phyloP scores from a whole-genome alignment of 2,888 invertebrate species.

The Oscheius myriophilus region DNA sequence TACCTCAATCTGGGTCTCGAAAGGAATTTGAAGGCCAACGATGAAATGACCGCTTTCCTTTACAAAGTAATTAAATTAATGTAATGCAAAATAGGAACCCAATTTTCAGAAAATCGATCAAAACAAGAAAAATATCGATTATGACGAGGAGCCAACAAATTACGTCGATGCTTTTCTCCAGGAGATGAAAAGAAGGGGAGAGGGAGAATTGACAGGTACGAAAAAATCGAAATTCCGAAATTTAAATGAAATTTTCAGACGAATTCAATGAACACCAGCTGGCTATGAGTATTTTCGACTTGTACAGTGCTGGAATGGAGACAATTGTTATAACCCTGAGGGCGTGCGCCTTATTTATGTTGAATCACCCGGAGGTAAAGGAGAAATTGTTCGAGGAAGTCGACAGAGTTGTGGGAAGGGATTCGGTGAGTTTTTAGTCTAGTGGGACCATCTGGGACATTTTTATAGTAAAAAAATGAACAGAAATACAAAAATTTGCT shows the following conservation, averaged over 20 bases:
- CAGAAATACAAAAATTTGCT: too few relatives aligned
- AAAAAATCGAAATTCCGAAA: not conserved
- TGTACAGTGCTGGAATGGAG: conserved; percentile 52
- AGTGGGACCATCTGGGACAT: too few relatives aligned
- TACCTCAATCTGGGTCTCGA: conserved; percentile 40
- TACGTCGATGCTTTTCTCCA: conserved; percentile 50
- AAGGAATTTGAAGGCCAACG: conserved; percentile 40
- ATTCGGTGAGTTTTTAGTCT: conserved; percentile 38
- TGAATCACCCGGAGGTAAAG: conserved; percentile 46
- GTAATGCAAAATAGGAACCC: not conserved
- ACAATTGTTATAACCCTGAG: conserved; percentile 50
- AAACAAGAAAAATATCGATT: conserved; percentile 47
- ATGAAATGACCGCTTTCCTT: conserved; percentile 39
- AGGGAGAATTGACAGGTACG: conserved; percentile 31
- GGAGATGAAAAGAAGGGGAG: conserved; percentile 43
- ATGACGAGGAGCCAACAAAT: conserved; percentile 47
- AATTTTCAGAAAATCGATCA: conserved; percentile 33
- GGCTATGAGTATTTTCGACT: conserved; percentile 47
- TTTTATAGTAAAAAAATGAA: too few relatives aligned
- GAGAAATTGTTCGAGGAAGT: conserved; percentile 45
- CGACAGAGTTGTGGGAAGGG: conserved; percentile 43
- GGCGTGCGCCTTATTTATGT: conserved; percentile 40
- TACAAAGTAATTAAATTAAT: conserved; percentile 27
- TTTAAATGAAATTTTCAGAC: conserved; percentile 27
- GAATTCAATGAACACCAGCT: conserved; percentile 53